phyloP scores from a whole-genome alignment of 1,140 invertebrate genomes.

The Cydia strobilella region DNA sequence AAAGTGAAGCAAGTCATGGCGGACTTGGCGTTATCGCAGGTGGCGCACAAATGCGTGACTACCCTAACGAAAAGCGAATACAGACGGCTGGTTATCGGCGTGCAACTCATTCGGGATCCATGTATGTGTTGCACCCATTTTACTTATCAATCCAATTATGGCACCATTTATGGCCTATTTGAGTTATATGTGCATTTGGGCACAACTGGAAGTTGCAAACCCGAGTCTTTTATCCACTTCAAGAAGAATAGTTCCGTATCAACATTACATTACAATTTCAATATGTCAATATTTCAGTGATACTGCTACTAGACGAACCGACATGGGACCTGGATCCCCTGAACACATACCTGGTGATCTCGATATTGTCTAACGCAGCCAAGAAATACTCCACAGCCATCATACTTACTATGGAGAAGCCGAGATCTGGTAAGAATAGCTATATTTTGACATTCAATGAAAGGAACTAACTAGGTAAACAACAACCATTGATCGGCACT shows the following conservation, averaged over 20 bases:
- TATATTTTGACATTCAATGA: not conserved
- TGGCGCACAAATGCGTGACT: conserved; percentile 90
- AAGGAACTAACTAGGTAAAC: not conserved
- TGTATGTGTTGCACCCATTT: conserved; percentile 67
- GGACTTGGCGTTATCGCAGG: conserved; percentile 90
- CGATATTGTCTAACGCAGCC: conserved; percentile 94
- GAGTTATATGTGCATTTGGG: no score
- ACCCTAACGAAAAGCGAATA: conserved; percentile 91
- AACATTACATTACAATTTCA: no score
- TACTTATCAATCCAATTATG: not conserved
- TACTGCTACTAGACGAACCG: conserved; percentile 93
- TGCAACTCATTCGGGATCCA: conserved; percentile 94
- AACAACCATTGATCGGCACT: no score
- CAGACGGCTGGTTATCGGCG: conserved; percentile 90
- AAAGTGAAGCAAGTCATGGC: conserved; percentile 92
- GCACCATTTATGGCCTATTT: no score
- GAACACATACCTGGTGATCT: conserved; percentile 95
- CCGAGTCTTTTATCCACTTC: no score
- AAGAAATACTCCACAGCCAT: conserved; percentile 94
- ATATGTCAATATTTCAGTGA: conserved; percentile 81
- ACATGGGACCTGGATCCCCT: conserved; percentile 94
- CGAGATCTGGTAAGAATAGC: conserved; percentile 83
- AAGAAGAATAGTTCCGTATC: no score
- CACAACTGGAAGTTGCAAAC: no score
- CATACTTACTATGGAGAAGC: conserved; percentile 95